Evolutionary conservation across 2,113 vertebrate genomes (phyloP).

Genomic region (Catharus minimus): DNA sequence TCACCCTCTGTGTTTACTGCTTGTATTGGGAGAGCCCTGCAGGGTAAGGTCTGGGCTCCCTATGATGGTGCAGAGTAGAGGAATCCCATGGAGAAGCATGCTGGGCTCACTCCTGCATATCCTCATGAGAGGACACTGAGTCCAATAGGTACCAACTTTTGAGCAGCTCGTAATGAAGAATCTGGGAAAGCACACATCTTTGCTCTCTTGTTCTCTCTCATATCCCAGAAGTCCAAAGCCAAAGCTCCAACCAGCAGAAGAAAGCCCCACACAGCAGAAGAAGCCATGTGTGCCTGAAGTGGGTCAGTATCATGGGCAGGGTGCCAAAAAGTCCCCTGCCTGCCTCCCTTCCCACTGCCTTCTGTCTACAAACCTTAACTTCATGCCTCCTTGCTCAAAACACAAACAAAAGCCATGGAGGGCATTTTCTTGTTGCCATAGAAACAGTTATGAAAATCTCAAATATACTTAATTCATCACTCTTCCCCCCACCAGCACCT

Average conservation of each 20-base stretch:
- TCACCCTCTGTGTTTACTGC: neutral
- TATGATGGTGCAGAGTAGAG: neutral
- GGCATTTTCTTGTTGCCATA: slow-evolving; percentile 69
- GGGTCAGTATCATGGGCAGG: neutral
- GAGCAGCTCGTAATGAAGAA: neutral
- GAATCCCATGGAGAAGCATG: neutral
- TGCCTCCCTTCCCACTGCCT: neutral
- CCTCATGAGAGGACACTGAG: fast-evolving
- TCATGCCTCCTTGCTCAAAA: slow-evolving; percentile 61
- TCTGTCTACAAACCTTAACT: slow-evolving; percentile 52
- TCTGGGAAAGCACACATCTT: neutral
- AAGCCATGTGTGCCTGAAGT: neutral
- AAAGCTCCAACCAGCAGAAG: neutral
- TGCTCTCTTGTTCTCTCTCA: neutral
- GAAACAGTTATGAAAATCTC: slow-evolving; percentile 75
- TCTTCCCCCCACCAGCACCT: slow-evolving; percentile 35
- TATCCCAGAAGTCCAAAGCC: neutral
- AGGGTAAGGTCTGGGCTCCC: neutral
- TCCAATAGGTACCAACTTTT: neutral
- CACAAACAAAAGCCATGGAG: slow-evolving; percentile 61
- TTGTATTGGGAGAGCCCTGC: neutral
- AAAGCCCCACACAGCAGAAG: neutral
- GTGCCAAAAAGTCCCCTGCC: neutral
- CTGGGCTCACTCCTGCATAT: neutral
- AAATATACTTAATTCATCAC: slow-evolving; percentile 71